Percentiles rank a stretch among this genome's conserved stretches.
These are phyloP conservation scores for Xenopus borealis DNA, from an alignment of 2,113 vertebrate genomes.

Conservation along the genomic window DNA sequence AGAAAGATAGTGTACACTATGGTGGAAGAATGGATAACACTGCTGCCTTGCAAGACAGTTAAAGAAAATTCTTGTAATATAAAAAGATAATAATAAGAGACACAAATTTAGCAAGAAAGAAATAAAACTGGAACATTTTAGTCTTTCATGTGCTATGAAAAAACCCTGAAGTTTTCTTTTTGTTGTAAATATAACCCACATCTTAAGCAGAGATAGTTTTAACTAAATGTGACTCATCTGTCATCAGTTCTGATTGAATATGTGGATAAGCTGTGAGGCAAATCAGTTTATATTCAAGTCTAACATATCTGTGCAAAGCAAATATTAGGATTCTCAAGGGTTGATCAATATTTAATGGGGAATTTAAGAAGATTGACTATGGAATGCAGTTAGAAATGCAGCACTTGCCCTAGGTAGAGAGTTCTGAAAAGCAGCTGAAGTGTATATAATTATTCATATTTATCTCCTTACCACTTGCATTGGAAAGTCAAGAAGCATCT, in stretches of 20 bases:
- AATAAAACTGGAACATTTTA: no score
- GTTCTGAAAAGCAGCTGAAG: conserved; percentile 59
- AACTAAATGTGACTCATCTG: conserved; percentile 1
- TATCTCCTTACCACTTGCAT: conserved; percentile 20
- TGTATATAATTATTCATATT: conserved; percentile 48
- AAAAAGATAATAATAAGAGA: no score
- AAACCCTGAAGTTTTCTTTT: no score
- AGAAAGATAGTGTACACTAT: no score
- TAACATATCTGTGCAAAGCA: conserved; percentile 53
- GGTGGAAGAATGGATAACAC: no score
- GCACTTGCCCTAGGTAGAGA: conserved; percentile 69
- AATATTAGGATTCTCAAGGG: conserved; percentile 57
- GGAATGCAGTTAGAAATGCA: conserved; percentile 68
- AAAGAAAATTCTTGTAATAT: no score
- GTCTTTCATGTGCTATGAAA: no score
- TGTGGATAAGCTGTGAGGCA: neutral
- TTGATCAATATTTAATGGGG: conserved; percentile 75
- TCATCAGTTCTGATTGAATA: conserved; percentile 31
- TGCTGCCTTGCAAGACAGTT: no score
- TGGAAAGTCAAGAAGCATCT: conserved; percentile 41
- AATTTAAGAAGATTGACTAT: conserved; percentile 68
- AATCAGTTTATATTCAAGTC: conserved; percentile 24
- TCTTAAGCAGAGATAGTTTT: conserved; percentile 12
- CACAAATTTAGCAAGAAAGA: no score
- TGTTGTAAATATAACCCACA: neutral